Conservation (phyloP, 2,888 invertebrate genomes). For the Physocephala rufipes region DNA sequence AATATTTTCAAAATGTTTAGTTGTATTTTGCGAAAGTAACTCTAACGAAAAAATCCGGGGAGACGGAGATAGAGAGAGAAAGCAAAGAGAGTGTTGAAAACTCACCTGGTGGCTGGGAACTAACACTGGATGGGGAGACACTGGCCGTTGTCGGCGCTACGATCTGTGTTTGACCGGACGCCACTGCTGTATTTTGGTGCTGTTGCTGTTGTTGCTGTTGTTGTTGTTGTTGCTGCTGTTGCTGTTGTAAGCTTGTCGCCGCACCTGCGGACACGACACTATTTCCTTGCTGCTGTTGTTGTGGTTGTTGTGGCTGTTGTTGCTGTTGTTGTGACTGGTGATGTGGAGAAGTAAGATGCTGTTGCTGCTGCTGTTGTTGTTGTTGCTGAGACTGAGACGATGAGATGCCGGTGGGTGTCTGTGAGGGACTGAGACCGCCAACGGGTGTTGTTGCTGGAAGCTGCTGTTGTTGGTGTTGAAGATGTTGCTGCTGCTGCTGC, state of each 20-base stretch:
- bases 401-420: conserved; percentile 54
- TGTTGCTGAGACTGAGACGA: conserved; percentile 50
- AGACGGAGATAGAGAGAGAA: too few species aligned
- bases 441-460: conserved; percentile 58
- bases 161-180: conserved; percentile 66
- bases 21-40: too few species aligned
- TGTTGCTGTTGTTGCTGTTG: conserved; percentile 51
- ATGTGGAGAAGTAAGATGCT: conserved; percentile 43
- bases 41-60: too few species aligned
- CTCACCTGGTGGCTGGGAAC: conserved; percentile 67
- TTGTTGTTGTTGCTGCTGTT: conserved; percentile 57
- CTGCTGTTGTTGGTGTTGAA: conserved; percentile 53
- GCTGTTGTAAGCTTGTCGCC: conserved; percentile 53
- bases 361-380: conserved; percentile 50
- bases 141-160: conserved; percentile 71
- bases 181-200: conserved; percentile 65
- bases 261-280: conserved; percentile 62
- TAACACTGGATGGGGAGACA: conserved; percentile 71
- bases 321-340: conserved; percentile 59
- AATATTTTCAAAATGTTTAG: too few species aligned
- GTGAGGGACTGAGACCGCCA: conserved; percentile 59
- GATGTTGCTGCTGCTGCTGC: conserved; percentile 53
- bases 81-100: neutral
- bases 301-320: conserved; percentile 54
- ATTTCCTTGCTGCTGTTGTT: conserved; percentile 48